Conservation (phyloP, 2,113 vertebrate species). For the Sakesphorus luctuosus region DNA sequence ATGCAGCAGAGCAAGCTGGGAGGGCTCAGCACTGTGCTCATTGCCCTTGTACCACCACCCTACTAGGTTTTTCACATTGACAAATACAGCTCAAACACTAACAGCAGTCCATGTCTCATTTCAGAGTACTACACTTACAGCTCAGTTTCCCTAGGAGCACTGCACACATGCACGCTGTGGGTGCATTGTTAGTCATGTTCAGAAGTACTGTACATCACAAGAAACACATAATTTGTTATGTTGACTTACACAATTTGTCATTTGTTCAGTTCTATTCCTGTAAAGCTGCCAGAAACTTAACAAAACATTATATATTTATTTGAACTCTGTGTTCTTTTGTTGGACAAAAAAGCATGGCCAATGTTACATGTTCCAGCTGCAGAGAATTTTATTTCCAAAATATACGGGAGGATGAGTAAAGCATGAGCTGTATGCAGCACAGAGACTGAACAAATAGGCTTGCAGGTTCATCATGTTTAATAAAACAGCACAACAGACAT, state of each 20-base stretch:
- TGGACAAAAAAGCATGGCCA: conserved; percentile 40
- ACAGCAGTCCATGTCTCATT: background rate
- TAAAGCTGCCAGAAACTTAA: conserved; percentile 53
- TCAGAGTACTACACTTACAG: background rate
- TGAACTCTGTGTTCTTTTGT: conserved; percentile 70
- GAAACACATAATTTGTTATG: background rate
- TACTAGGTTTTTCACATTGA: background rate
- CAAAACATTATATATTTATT: conserved; percentile 62
- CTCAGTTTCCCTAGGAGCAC: background rate
- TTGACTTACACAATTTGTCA: conserved; percentile 22
- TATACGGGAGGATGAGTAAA: background rate
- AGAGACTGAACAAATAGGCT: background rate
- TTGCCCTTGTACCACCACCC: background rate
- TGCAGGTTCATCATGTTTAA: background rate
- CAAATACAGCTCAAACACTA: background rate
- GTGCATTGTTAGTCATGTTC: background rate
- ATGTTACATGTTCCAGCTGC: background rate
- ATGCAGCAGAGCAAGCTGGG: background rate
- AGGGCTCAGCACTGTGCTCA: fast-evolving
- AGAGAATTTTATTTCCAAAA: conserved; percentile 22
- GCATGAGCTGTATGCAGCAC: background rate
- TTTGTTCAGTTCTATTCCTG: conserved; percentile 19
- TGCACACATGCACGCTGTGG: background rate
- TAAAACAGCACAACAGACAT: background rate
- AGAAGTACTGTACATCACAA: background rate